Percentiles rank a stretch among this genome's conserved stretches.
These are phyloP conservation scores for Morpho deidamia DNA, from an alignment of 2,888 invertebrate species.

Conservation along the genomic window DNA sequence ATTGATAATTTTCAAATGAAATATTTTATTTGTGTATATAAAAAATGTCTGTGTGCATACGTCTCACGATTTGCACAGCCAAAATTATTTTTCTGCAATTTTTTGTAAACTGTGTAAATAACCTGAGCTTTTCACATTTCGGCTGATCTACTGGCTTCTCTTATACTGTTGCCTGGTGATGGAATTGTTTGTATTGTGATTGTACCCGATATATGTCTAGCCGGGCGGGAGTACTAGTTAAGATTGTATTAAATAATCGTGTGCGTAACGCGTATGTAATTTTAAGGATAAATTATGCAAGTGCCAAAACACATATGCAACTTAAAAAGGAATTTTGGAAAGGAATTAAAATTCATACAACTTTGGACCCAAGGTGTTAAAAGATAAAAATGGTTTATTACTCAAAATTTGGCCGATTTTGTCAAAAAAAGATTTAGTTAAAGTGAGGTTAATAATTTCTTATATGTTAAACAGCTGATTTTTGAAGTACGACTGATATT, in stretches of 20 bases:
- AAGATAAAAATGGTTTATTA: too few species aligned
- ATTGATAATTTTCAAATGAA: too few species aligned
- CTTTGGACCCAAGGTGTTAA: too few species aligned
- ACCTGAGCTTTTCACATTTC: constrained; percentile 8
- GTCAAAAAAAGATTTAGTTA: too few species aligned
- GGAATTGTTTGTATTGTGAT: constrained; percentile 32
- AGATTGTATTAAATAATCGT: constrained; percentile 34
- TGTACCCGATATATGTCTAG: constrained; percentile 23
- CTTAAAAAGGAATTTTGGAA: too few species aligned
- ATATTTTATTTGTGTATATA: not conserved
- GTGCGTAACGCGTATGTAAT: constrained; percentile 33
- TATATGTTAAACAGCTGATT: too few species aligned
- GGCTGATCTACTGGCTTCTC: constrained; percentile 22
- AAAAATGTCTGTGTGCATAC: constrained; percentile 1
- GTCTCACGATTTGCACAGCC: constrained; percentile 7
- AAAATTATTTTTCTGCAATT: constrained; percentile 4
- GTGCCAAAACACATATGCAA: constrained; percentile 30
- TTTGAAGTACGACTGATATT: too few species aligned
- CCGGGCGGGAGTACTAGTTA: constrained; percentile 12
- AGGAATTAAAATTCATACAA: too few species aligned
- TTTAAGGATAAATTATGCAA: constrained; percentile 34
- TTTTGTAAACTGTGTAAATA: constrained; percentile 17
- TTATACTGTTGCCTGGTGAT: constrained; percentile 29
- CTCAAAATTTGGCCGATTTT: too few species aligned
- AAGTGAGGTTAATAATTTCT: too few species aligned